Percentiles rank a stretch among this genome's conserved stretches.
Evolutionary conservation across 2,888 invertebrate species (phyloP).

Genomic region (Cerastis rubricosa): DNA sequence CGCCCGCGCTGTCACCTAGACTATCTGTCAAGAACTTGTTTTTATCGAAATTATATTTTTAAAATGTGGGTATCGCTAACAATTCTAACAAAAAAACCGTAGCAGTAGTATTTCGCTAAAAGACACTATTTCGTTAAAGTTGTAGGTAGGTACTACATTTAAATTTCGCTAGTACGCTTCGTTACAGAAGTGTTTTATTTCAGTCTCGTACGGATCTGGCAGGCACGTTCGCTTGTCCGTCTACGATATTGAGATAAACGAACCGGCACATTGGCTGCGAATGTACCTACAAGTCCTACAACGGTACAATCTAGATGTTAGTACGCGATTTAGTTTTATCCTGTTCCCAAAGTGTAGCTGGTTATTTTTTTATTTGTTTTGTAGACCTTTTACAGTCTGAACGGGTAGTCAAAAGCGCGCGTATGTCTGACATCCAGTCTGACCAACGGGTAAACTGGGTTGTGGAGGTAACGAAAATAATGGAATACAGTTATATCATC

Average conservation of each 20-base stretch:
- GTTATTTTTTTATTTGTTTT: neutral
- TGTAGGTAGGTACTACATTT: conserved; percentile 40
- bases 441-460: neutral
- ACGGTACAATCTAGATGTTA: conserved; percentile 36
- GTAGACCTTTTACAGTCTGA: neutral
- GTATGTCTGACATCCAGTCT: neutral
- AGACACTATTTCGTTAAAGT: conserved; percentile 40
- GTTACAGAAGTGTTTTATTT: conserved; percentile 73
- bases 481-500: neutral
- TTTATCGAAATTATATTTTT: no score
- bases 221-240: conserved; percentile 77
- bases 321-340: conserved; percentile 56
- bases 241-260: conserved; percentile 86
- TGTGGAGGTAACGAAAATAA: neutral
- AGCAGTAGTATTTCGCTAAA: conserved; percentile 6
- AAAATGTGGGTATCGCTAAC: no score
- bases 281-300: conserved; percentile 41
- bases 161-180: conserved; percentile 55
- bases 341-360: conserved; percentile 3
- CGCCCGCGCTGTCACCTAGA: no score
- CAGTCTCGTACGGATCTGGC: conserved; percentile 70
- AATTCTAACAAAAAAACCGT: neutral
- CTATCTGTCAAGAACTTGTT: no score
- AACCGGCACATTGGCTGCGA: conserved; percentile 80
- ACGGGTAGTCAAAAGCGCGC: neutral